phyloP scores from a whole-genome alignment of 2,888 invertebrate genomes.

The Liopterus haemorrhoidalis region DNA sequence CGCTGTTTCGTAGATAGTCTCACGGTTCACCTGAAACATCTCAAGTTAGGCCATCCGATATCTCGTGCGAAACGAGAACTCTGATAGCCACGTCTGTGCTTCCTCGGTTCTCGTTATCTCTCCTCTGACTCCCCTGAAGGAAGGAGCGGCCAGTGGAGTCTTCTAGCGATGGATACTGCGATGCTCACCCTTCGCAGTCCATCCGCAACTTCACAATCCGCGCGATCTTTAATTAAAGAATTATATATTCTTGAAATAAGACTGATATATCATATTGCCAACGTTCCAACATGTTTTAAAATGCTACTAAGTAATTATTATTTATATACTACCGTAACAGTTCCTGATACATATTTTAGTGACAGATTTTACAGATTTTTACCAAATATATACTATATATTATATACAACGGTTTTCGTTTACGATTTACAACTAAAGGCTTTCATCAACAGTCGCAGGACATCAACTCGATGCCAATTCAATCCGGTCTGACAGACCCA shows the following conservation, averaged over 20 bases:
- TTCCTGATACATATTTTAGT: slow-evolving; percentile 44
- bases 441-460: slow-evolving; percentile 10
- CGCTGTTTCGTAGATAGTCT: background rate
- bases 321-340: slow-evolving; percentile 39
- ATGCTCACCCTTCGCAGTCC: too few species aligned
- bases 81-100: slow-evolving; percentile 15
- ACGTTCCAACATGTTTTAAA: slow-evolving; percentile 41
- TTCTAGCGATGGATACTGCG: too few species aligned
- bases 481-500: too few species aligned
- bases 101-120: slow-evolving; percentile 15
- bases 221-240: slow-evolving; percentile 16
- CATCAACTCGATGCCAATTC: too few species aligned
- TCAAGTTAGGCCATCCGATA: too few species aligned
- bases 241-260: slow-evolving; percentile 38
- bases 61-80: too few species aligned
- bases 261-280: slow-evolving; percentile 47
- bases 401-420: slow-evolving; percentile 45
- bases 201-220: too few species aligned
- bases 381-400: slow-evolving; percentile 45
- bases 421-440: slow-evolving; percentile 16
- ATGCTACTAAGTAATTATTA: slow-evolving; percentile 32
- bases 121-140: too few species aligned
- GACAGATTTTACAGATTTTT: slow-evolving; percentile 46
- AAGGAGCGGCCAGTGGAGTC: too few species aligned
- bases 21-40: too few species aligned